Evolutionary conservation across 2,113 vertebrate species (phyloP), one percentile per base, ranked within the genome.

Genomic region (Mixornis gularis): DNA sequence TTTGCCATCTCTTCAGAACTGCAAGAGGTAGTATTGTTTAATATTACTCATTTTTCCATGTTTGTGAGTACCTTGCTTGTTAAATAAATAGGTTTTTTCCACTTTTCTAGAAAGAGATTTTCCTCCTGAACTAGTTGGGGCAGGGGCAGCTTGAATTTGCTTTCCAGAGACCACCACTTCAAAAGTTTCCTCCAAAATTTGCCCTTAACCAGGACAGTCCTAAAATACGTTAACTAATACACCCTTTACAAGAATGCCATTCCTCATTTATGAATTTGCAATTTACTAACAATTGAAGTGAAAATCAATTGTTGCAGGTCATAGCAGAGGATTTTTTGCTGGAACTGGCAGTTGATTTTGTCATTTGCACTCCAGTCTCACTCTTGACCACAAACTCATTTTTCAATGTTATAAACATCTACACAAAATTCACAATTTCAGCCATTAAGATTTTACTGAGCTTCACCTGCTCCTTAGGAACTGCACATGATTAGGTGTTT

Each of bases 101-200:
- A 60, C 24, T 41, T 17, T 41, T 41, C 46, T 41, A 4, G 2
- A 49, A 32, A 18, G 4, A 49, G 22, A 41, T 32, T n/a, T 29
- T 13, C 27, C 14, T 62, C 30, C 13, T 1, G 3, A 77, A 62
- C 3, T 0, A 0, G 36, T 0, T 27, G 22, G 22, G 34, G 6
- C 2, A 63, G 5, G 8, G 13, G 30, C 29, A 41, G 36, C 14
- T 63, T 27, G 46, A 41, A 40, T 27, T n/a, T 41, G 10, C 24
- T 27, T 52, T 63, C 46, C 21, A 51, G 27, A 48, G 8, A 14
- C 16, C 29, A 71, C 22, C 22, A 62, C 29, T 51, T 63, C 17
- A 51, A 27, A 62, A 62, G 36, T 41, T 51, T 63, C 58, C 18
- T 63, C 29, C 24, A 51, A 63, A 52, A 63, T 51, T 22, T 41